Percentiles rank a stretch among this genome's conserved stretches.
phyloP scores from a whole-genome alignment of 2,888 invertebrate species.

The Pseudococcus longispinus region DNA sequence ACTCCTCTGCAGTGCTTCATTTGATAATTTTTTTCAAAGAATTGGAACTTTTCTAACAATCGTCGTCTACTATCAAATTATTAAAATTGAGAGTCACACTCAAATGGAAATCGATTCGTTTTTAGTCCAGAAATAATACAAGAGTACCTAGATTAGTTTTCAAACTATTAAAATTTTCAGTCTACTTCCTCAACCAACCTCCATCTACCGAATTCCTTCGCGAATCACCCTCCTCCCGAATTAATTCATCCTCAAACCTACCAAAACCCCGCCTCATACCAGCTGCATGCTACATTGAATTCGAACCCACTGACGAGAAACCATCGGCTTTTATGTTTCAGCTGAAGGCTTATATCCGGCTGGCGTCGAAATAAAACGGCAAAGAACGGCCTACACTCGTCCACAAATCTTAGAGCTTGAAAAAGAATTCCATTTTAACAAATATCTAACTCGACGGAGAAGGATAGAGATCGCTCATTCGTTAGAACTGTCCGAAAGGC shows the following conservation, averaged over 20 bases:
- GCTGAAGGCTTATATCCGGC: slow-evolving; percentile 36
- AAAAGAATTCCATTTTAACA: slow-evolving; percentile 97
- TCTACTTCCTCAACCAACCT: neutral
- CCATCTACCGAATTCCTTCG: neutral
- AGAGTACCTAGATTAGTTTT: no score
- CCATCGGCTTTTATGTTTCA: slow-evolving; percentile 42
- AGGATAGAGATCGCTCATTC: slow-evolving; percentile 97
- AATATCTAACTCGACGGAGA: slow-evolving; percentile 92
- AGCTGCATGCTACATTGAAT: neutral
- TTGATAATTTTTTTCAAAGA: no score
- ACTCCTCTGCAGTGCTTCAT: no score
- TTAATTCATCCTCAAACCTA: neutral
- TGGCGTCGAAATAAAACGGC: slow-evolving; percentile 65
- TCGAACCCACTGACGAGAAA: neutral
- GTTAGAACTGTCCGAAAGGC: slow-evolving; percentile 88
- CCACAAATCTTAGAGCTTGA: slow-evolving; percentile 97
- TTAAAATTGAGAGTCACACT: no score
- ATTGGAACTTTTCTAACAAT: no score
- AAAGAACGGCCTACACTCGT: slow-evolving; percentile 95
- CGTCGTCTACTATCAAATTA: no score
- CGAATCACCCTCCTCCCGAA: neutral
- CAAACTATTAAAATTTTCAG: no score
- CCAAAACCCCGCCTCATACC: neutral
- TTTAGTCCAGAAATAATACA: no score
- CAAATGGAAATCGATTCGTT: no score